Conservation (phyloP, 2,797 vertebrate genomes). For the Lithobates sylvaticus region DNA sequence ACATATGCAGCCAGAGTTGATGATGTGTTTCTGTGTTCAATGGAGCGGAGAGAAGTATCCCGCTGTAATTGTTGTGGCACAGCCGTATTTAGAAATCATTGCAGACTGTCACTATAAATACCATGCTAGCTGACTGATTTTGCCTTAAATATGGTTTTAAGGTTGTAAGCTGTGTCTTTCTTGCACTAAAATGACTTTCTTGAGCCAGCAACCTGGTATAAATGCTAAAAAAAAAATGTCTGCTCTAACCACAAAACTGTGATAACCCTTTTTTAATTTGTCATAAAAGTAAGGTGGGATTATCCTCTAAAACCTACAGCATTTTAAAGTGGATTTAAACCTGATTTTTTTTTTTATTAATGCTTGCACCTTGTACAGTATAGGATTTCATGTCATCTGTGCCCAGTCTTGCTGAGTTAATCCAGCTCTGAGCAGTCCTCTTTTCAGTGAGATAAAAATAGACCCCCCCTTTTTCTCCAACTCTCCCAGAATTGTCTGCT, state of each 20-base stretch:
- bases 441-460: too few relatives aligned
- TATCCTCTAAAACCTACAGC: too few relatives aligned
- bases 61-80: conserved; percentile 24
- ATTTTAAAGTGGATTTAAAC: too few relatives aligned
- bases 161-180: not conserved
- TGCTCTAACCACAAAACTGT: not conserved
- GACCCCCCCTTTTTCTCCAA: too few relatives aligned
- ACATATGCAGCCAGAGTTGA: conserved; percentile 3
- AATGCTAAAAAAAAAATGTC: not conserved
- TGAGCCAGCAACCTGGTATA: not conserved
- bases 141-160: not conserved
- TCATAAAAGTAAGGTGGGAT: too few relatives aligned
- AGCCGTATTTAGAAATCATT: conserved; percentile 22
- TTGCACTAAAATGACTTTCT: not conserved
- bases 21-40: conserved; percentile 30
- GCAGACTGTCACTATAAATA: not conserved
- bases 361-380: too few relatives aligned
- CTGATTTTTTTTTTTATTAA: too few relatives aligned
- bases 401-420: too few relatives aligned
- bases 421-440: too few relatives aligned
- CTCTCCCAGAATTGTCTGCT: too few relatives aligned
- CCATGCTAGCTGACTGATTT: not conserved
- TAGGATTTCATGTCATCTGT: too few relatives aligned
- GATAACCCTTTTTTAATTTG: too few relatives aligned
- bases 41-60: conserved; percentile 12